phyloP scores from a whole-genome alignment of 1,140 invertebrate genomes.

The Sinonovacula constricta region DNA sequence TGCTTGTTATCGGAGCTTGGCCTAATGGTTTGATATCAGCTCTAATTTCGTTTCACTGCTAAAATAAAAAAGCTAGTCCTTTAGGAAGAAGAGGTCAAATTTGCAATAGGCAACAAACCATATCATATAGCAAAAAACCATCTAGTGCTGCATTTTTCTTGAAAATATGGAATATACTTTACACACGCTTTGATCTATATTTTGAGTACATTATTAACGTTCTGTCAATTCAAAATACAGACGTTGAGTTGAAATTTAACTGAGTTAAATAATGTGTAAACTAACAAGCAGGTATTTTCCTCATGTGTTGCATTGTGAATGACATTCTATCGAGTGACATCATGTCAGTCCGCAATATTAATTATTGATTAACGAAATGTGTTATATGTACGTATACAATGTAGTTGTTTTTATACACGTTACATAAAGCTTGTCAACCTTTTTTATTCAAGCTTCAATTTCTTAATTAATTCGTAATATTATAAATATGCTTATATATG shows the following conservation, averaged over 20 bases:
- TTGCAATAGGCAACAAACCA: slow-evolving; percentile 58
- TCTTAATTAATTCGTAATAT: no score
- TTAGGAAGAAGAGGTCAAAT: slow-evolving; percentile 63
- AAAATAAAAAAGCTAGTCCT: slow-evolving; percentile 64
- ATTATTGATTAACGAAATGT: no score
- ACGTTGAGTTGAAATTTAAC: slow-evolving; percentile 62
- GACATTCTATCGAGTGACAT: no score
- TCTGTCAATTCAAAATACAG: slow-evolving; percentile 52
- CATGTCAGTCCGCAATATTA: no score
- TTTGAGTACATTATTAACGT: slow-evolving; percentile 71
- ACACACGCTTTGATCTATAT: slow-evolving; percentile 72
- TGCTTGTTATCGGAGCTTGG: slow-evolving; percentile 68
- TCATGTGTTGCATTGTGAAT: no score
- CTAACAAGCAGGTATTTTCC: no score
- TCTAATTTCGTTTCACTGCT: slow-evolving; percentile 62
- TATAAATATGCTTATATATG: no score
- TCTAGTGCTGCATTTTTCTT: slow-evolving; percentile 65
- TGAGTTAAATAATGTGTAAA: slow-evolving; percentile 70
- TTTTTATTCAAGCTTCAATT: no score
- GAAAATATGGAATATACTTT: slow-evolving; percentile 70
- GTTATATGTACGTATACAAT: no score
- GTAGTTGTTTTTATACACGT: no score
- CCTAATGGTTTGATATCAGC: slow-evolving; percentile 66
- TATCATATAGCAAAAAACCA: slow-evolving; percentile 72
- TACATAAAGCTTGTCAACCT: no score